Base-by-base conservation (phyloP, 2,113 vertebrate genomes). In the Delphinus delphis region DNA sequence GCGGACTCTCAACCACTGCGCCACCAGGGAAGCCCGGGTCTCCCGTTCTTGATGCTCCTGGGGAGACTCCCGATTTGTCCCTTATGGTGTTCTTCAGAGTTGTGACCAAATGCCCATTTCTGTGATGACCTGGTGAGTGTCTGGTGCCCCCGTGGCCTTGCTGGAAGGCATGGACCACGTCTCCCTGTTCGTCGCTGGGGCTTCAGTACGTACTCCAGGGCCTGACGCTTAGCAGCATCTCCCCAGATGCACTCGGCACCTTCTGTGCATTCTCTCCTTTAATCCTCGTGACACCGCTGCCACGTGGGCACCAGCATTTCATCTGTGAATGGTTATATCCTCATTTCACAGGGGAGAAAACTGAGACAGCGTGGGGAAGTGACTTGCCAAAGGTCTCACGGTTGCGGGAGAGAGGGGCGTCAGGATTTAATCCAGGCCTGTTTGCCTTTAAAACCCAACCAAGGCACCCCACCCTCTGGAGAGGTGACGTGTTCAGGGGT, bases 161-260 rank as follows among this genome's bases (percentile, higher is more conserved):
- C 21, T 4, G 2, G 36, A 41, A 55, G 47, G 21, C 33, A 4
- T 0, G 36, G 65, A 10, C 44, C n/a, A 15, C 2, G 18, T 5
- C 12, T 26, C 38, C 21, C 12, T 31, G 25, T 17, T 62, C 25
- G 3, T 38, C 1, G 0, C 38, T 9, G 36, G 13, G 28, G 13
- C 4, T 31, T 38, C 31, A 0, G 5, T 5, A 14, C 62, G 36
- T 5, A 28, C 9, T 25, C 53, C 11, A 10, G 62, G 67, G 25
- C n/a, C 36, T 36, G 36, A 68, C 28, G 1, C n/a, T 4, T 1
- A 15, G 53, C 1, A 87, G 13, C 8, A 26, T 11, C 28, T 31
- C 58, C 12, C 11, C 17, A 25, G 1, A 8, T 5, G 6, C 17
- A 2, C 11, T 18, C 36, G 1, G 1, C 3, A 11, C 41, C 82